These are phyloP conservation scores for Drosophila subquinaria DNA, from an alignment of 2,888 invertebrate species.

Conservation along the genomic window DNA sequence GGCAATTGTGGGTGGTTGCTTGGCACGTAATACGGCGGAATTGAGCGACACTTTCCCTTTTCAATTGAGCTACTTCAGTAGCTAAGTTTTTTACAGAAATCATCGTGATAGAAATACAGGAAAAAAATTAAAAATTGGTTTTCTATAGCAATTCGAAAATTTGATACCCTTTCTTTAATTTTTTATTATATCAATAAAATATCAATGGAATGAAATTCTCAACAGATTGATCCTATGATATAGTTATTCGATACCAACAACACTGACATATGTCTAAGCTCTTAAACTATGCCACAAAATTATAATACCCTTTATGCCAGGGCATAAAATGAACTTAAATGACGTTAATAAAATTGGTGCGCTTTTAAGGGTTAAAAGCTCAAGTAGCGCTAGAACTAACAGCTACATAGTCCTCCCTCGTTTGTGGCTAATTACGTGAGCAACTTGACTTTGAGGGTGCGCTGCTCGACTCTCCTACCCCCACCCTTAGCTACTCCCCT, in stretches of 20 bases:
- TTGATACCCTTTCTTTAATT: too few relatives aligned
- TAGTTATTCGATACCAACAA: too few relatives aligned
- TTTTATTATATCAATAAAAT: too few relatives aligned
- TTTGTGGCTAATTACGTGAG: constrained; percentile 49
- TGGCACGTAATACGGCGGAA: constrained; percentile 16
- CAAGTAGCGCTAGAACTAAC: constrained; percentile 31
- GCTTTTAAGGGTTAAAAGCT: constrained; percentile 66
- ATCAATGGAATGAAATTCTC: too few relatives aligned
- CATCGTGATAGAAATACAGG: constrained; percentile 53
- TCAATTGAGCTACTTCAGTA: constrained; percentile 66
- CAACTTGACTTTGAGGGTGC: constrained; percentile 60
- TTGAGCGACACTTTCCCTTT: constrained; percentile 71
- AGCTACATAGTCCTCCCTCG: neutral
- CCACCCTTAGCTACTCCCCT: constrained; percentile 44
- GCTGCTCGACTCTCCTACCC: constrained; percentile 19
- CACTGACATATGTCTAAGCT: too few relatives aligned
- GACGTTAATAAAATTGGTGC: constrained; percentile 49
- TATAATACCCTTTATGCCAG: neutral
- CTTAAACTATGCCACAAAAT: too few relatives aligned
- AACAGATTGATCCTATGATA: too few relatives aligned
- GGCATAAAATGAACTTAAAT: constrained; percentile 34
- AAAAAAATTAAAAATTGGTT: constrained; percentile 15
- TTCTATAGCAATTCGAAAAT: constrained; percentile 1
- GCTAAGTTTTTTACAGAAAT: constrained; percentile 42
- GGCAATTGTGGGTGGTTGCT: constrained; percentile 40